Evolutionary conservation across 2,888 invertebrate species (phyloP), one percentile per base, ranked within the genome.

Genomic region (Cantharis rufa): DNA sequence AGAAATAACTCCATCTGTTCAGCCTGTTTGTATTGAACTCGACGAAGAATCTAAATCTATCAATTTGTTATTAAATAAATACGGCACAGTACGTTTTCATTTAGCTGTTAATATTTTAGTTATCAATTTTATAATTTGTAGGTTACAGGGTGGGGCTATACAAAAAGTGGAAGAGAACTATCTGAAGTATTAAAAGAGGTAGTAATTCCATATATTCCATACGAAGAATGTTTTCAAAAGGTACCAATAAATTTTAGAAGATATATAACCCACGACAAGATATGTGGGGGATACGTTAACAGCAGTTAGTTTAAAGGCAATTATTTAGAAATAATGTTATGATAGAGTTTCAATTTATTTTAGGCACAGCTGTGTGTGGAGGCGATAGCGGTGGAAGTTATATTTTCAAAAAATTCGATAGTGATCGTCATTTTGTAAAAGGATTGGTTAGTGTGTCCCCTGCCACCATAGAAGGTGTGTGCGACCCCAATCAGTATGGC

Each of bases 21-120:
- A 85, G 74, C 87, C 87, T 16, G 84, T 88, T 10, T 88, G 88
- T 77, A 79, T 85, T 7, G 83, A 84, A 13, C 83, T 82, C 81
- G 72, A 79, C 62, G 69, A 75, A 15, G 15, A 18, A 4, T 80
- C 27, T n/a, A 9, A 27, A 27, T 27, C 27, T 10, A 1, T 27
- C 0, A 0, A 78, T 71, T 68, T 79, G 10, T 61, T 21, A 64
- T 16, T 18, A 1, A 71, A 72, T 69, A 69, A 72, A 16, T 66
- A 27, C 16, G 84, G 84, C 62, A 79, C 81, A 70, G 84, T 84
- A 76, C 82, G 83, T 78, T 21, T 21, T 1, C 1, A 28, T 28
- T 28, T 28, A 28, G 3, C 10, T 10, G 11, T 11, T 28, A 28
- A 10, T 3, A 11, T 28, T 11, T 3, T 28, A 11, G 10, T 0